Base-by-base conservation (phyloP, 2,113 vertebrate genomes). In the Guaruba guarouba region DNA sequence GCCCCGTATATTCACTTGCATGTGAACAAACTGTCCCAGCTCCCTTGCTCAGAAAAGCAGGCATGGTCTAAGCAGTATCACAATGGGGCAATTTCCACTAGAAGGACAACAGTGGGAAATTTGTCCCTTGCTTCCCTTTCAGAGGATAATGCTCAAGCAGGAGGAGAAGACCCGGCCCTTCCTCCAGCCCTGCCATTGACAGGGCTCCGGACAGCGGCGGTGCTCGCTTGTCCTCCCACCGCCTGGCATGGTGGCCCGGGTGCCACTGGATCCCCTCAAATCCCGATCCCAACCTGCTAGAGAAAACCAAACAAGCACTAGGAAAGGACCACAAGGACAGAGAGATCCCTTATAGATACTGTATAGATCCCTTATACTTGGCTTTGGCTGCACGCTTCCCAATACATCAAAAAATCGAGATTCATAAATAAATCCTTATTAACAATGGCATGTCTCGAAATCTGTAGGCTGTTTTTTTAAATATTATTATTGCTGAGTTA, bases 1-100 rank as follows among this genome's bases (percentile, higher is more conserved):
- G 8, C 3, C 67, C 8, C 10, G 0, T 3, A 44, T 35, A 2
- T 7, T 39, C 88, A 3, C 23, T 5, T 35, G 80, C 14, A 8
- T 29, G 44, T 22, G 31, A 78, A 10, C 10, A 29, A 46, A 17
- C 28, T 5, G 3, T 7, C 22, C 33, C 64, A 41, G 10, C 27
- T 35, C 25, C 22, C 43, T 52, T 4, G 13, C 68, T 31, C 16
- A 6, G 54, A 17, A 90, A 49, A 2, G 19, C 29, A 5, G 15
- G 17, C 6, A 8, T 1, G 19, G 17, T 43, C 41, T 10, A 15
- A 43, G 79, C 18, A 25, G 24, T 0, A 12, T 3, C 10, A 15
- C 10, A 76, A 18, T 0, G 31, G 28, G 51, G 49, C 6, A 4
- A 33, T 63, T 73, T 48, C 49, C 76, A 67, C n/a, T 9, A 27